Evolutionary conservation across 2,797 vertebrate genomes (phyloP), one percentile per base, ranked within the genome.

Genomic region (Sylvilagus floridanus): DNA sequence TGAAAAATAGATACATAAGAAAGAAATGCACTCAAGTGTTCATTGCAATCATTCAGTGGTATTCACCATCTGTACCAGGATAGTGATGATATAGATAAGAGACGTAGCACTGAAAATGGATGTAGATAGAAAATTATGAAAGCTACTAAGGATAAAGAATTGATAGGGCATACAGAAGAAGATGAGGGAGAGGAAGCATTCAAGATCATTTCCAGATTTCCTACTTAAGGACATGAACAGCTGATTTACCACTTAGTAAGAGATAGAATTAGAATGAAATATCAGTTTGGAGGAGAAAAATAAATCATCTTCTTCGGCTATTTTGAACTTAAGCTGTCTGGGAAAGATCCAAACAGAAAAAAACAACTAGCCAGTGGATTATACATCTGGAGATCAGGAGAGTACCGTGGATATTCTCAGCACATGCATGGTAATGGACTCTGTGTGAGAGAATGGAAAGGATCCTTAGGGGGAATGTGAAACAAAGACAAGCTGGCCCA

Each of bases 181-280:
- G n/a, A 42, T 57, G 42, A 50, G 63, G 26, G 21, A 81, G 30
- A 71, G 22, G 37, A 35, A 84, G 17, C 28, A 35, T 77, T 85
- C 14, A 54, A 78, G 60, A 73, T 66, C 57, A 86, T 85, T 32
- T 91, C 30, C 65, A 83, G 37, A 78, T 89, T 78, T 85, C 10
- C 42, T 54, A 19, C 32, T 52, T 82, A 7, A 83, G 57, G n/a
- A 93, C 72, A 91, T 81, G 57, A 91, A 30, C 22, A 52, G 9
- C 14, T 42, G 24, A 63, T 35, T 57, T 42, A 63, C 30, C 8
- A 73, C 50, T 93, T 50, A 86, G 13, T 35, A 86, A 94, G n/a
- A 91, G 0, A 68, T 35, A 73, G 7, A 73, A 86, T 93, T 91
- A 37, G 95, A 77, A 90, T 88, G 82, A 78, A 89, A 73, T 16